Evolutionary conservation across 1,140 invertebrate species (phyloP).

Genomic region (Heliconius himera): DNA sequence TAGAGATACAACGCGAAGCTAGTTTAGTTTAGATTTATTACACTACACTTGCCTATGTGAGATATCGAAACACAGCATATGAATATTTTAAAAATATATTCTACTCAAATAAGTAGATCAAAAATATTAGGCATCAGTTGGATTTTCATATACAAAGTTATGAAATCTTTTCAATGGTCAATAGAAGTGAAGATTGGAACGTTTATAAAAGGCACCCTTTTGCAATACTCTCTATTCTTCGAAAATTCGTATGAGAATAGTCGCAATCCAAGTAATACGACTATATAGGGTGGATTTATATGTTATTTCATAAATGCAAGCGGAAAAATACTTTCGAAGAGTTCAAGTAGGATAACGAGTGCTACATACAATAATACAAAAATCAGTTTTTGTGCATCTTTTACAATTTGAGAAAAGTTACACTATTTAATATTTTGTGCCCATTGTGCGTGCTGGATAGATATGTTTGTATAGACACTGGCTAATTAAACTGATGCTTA

Average conservation of each 20-base stretch:
- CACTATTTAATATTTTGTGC: too few species aligned
- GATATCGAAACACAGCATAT: too few species aligned
- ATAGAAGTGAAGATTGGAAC: not conserved
- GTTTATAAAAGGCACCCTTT: not conserved
- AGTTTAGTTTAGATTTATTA: too few species aligned
- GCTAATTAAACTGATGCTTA: too few species aligned
- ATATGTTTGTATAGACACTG: too few species aligned
- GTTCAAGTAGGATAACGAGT: not conserved
- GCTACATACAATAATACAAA: not conserved
- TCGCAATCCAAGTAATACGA: not conserved
- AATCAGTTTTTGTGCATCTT: too few species aligned
- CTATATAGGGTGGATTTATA: not conserved
- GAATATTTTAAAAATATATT: too few species aligned
- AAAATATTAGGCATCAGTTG: not conserved
- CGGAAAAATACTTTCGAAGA: not conserved
- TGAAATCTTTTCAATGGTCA: not conserved
- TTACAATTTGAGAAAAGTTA: too few species aligned
- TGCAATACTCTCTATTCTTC: not conserved
- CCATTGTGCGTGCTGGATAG: too few species aligned
- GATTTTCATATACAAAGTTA: not conserved
- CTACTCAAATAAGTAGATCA: too few species aligned
- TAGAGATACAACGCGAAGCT: too few species aligned
- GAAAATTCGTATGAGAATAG: not conserved
- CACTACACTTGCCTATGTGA: too few species aligned
- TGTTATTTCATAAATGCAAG: slow-evolving; percentile 8